Conservation (phyloP, 1,140 invertebrate genomes). For the Drosophila asahinai region DNA sequence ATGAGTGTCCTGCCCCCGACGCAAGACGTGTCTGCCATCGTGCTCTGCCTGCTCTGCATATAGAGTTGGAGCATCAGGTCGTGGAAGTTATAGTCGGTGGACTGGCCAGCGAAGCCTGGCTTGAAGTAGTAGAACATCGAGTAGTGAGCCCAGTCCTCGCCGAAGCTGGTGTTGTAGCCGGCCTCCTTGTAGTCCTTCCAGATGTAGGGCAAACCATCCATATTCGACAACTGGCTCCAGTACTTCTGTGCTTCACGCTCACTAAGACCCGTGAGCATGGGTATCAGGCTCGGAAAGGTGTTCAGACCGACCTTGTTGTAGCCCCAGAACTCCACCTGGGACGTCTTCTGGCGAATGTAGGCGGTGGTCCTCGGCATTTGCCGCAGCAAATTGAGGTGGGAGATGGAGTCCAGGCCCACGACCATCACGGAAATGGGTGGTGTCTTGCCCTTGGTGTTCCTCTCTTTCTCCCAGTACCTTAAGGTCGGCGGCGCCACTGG, state of each 20-base stretch:
- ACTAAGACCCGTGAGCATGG: constrained; percentile 28
- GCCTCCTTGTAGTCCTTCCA: constrained; percentile 90
- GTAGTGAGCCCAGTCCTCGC: constrained; percentile 90
- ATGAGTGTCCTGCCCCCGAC: constrained; percentile 85
- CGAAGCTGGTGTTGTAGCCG: constrained; percentile 91
- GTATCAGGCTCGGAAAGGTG: constrained; percentile 25
- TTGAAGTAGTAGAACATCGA: constrained; percentile 92
- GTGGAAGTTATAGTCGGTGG: constrained; percentile 30
- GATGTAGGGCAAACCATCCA: constrained; percentile 89
- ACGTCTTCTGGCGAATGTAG: constrained; percentile 15
- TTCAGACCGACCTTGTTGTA: constrained; percentile 34
- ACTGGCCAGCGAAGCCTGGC: constrained; percentile 88
- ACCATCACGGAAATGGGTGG: constrained; percentile 38
- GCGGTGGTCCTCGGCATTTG: constrained; percentile 28
- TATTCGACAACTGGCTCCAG: background rate
- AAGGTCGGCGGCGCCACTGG: background rate
- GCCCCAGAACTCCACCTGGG: constrained; percentile 53
- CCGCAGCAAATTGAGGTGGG: constrained; percentile 42
- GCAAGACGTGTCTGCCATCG: constrained; percentile 82
- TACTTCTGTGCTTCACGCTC: background rate
- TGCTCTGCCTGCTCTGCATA: constrained; percentile 70
- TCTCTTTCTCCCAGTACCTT: background rate
- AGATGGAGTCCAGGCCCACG: constrained; percentile 40
- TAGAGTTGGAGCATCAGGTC: constrained; percentile 12
- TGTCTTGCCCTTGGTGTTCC: background rate